Evolutionary conservation across 1,140 invertebrate genomes (phyloP), one percentile per base, ranked within the genome.

Genomic region (Arctopsyche grandis): DNA sequence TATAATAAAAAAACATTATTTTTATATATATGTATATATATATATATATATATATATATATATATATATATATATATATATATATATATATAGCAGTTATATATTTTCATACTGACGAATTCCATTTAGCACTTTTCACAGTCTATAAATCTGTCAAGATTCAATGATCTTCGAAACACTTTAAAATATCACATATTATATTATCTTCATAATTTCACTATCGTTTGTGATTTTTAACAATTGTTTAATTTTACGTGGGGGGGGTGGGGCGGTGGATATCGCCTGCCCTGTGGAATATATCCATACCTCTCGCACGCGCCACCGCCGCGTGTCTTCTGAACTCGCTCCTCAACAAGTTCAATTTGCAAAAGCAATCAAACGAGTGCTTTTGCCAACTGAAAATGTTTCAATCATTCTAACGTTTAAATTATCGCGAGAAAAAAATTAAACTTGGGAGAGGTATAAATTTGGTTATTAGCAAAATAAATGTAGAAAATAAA

Each of bases 211-310:
- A 21, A 66, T 52, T 29, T 63, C 19, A 56, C 19, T 29, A 58
- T 43, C 24, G 48, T 14, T 14, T 52, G 48, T 12, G 14, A 44
- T 9, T 56, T 38, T 7, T 58, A 29, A 16, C n/a, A 19, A 43
- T 38, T 73, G 69, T 79, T 78, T 77, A n/a, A n/a, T n/a, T 21
- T 29, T 77, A 69, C 66, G 14, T 43, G 48, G 26, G 52, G 63
- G 63, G 4, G 9, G 9, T 5, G 56, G 74, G 70, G 70, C 69
- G 78, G 78, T 76, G 81, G 78, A 69, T 69, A 58, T 79, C 81
- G 81, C 81, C 81, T 82, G 78, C 81, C 81, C 81, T 75, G 74
- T 70, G 73, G 75, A 79, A 71, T 79, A 74, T 58, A 58, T 73
- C 58, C 75, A 78, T 79, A 77, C 78, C 81, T 79, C 66, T 76